Conservation (phyloP, 2,888 invertebrate species). For the Pegoplata infirma region DNA sequence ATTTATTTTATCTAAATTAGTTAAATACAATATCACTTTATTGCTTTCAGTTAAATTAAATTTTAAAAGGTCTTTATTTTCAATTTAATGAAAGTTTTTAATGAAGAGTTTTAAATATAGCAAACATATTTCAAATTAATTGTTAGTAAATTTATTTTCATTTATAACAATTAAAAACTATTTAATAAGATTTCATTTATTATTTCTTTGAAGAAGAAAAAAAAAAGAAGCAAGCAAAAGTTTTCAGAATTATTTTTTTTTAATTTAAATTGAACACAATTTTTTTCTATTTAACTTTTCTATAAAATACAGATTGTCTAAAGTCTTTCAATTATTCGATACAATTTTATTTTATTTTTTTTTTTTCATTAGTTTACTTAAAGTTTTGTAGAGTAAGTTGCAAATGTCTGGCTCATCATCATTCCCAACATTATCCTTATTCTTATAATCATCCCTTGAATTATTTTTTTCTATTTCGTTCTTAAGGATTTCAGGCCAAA, state of each 20-base stretch:
- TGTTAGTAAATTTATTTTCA: slow-evolving; percentile 4
- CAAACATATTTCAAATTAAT: too few species aligned
- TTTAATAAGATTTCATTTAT: slow-evolving; percentile 31
- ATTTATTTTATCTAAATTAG: too few species aligned
- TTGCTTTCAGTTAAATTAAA: too few species aligned
- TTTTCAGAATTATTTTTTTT: slow-evolving; percentile 6
- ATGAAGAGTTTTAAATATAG: too few species aligned
- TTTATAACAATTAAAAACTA: slow-evolving; percentile 27
- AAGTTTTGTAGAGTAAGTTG: slow-evolving; percentile 6
- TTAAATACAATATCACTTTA: too few species aligned
- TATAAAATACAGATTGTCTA: slow-evolving; percentile 26
- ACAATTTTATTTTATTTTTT: too few species aligned
- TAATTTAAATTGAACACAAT: background rate
- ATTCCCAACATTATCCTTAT: too few species aligned
- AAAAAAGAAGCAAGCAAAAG: background rate
- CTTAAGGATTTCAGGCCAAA: background rate
- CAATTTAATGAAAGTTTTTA: too few species aligned
- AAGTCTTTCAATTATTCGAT: slow-evolving; percentile 59
- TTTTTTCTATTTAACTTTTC: background rate
- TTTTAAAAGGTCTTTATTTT: too few species aligned
- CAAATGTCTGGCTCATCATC: slow-evolving; percentile 24
- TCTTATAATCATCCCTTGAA: slow-evolving; percentile 22
- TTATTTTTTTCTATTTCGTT: background rate
- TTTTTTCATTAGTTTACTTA: slow-evolving; percentile 7
- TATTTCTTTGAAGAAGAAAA: too few species aligned